Evolutionary conservation across 2,113 vertebrate species (phyloP).

Genomic region (Aphyosemion australe): DNA sequence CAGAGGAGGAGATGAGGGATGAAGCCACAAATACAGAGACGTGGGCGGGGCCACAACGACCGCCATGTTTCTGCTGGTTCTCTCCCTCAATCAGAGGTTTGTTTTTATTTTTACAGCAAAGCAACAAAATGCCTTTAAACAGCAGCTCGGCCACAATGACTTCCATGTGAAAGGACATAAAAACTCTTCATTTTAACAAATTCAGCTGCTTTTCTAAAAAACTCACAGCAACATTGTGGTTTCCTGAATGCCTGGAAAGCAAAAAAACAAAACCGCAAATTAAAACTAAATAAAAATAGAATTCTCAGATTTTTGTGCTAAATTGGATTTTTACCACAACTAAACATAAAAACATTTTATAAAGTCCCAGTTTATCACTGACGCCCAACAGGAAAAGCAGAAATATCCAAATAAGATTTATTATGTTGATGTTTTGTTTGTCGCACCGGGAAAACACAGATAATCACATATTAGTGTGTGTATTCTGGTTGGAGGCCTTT

Average conservation of each 20-base stretch:
- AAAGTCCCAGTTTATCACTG: not conserved
- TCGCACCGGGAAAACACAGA: not conserved
- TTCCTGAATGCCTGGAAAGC: not conserved
- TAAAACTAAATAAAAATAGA: not conserved
- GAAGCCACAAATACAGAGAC: conserved; percentile 6
- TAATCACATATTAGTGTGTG: not conserved
- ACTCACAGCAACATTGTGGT: not conserved
- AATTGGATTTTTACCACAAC: not conserved
- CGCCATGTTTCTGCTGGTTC: not conserved
- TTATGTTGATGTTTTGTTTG: not conserved
- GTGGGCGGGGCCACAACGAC: not conserved
- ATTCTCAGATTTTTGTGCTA: not conserved
- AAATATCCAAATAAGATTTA: not conserved
- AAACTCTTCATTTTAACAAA: not conserved
- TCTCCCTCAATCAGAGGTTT: not conserved
- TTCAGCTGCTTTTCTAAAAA: not conserved
- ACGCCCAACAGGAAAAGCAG: not conserved
- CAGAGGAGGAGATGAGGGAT: conserved; percentile 4
- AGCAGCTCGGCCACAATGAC: not conserved
- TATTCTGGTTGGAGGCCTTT: not conserved
- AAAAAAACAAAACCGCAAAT: not conserved
- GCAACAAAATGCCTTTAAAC: not conserved
- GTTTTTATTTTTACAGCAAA: not conserved
- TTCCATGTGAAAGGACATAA: not conserved
- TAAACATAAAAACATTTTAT: not conserved